Base-by-base conservation (phyloP, 2,797 vertebrate genomes). In the Pyrocephalus nanus region DNA sequence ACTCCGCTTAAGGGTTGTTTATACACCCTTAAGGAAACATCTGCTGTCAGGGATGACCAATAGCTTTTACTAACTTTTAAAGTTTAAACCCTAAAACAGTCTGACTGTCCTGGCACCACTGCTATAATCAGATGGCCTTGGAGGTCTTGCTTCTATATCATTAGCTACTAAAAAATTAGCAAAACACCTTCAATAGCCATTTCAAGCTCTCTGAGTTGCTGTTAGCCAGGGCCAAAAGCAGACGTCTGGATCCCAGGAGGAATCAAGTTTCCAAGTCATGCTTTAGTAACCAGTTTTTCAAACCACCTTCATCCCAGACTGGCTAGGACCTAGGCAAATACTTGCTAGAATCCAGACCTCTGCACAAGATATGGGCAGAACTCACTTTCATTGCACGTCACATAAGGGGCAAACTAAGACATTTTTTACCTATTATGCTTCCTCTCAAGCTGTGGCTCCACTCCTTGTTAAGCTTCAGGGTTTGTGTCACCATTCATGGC, bases 401-500 rank as follows among this genome's bases (percentile, higher is more conserved):
- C 9, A 7, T 73, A 40, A 70, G 20, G 11, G 9, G 54, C 18
- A 83, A 69, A 66, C 6, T 6, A 53, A 86, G 15, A 9, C 1
- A 6, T 19, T 55, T 82, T 82, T 61, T 2, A 42, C 3, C 13
- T 48, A 0, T 30, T 58, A 14, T 3, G 2, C 9, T 90, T 42
- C 23, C 6, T 8, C 8, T 0, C 11, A 38, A 32, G 26, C 15
- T 71, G 11, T 71, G 26, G 8, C 15, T 77, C 11, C 23, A 14
- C 8, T 60, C 18, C 4, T 62, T 64, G 13, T 50, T 85, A 1
- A 2, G 4, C 36, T 79, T 73, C 71, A 73, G 30, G 18, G 6
- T 65, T 9, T 0, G 0, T 15, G 9, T 38, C 8, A 29, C 15
- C 8, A 19, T 73, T 88, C 51, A 73, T 0, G 12, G 26, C 15